These are phyloP conservation scores for Danio choprae DNA, from an alignment of 2,797 vertebrate genomes.

Conservation along the genomic window DNA sequence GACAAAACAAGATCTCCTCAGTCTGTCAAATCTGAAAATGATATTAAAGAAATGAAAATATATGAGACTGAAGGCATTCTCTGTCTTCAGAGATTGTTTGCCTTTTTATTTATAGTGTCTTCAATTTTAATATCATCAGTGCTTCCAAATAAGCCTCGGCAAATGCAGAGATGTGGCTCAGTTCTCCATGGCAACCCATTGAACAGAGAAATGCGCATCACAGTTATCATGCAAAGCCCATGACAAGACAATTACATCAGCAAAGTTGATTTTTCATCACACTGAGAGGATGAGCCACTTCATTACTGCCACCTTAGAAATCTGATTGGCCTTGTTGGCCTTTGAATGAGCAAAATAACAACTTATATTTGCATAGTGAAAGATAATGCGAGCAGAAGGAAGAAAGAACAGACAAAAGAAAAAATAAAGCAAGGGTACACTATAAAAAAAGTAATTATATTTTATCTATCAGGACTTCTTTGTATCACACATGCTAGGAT, in stretches of 20 bases:
- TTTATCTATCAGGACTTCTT: neutral
- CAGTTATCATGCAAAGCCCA: slow-evolving; percentile 49
- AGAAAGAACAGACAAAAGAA: slow-evolving; percentile 52
- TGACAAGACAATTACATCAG: slow-evolving; percentile 55
- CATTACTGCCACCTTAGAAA: slow-evolving; percentile 48
- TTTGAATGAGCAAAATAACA: slow-evolving; percentile 47
- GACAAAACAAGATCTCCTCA: slow-evolving; percentile 6
- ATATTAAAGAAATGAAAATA: slow-evolving; percentile 44
- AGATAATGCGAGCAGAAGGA: slow-evolving; percentile 39
- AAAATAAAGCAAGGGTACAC: slow-evolving; percentile 2
- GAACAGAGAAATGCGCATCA: slow-evolving; percentile 27
- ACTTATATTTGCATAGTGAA: slow-evolving; percentile 33
- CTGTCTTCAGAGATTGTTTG: slow-evolving; percentile 32
- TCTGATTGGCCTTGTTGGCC: slow-evolving; percentile 20
- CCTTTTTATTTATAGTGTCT: slow-evolving; percentile 52
- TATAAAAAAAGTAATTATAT: slow-evolving; percentile 7
- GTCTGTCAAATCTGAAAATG: slow-evolving; percentile 23
- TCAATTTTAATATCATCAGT: slow-evolving; percentile 49
- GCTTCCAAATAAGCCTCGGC: slow-evolving; percentile 37
- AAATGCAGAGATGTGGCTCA: slow-evolving; percentile 28
- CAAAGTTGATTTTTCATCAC: slow-evolving; percentile 54
- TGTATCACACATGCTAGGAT: neutral
- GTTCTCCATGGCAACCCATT: slow-evolving; percentile 55
- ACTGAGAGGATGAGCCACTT: slow-evolving; percentile 40
- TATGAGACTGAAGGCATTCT: slow-evolving; percentile 16